Conservation (phyloP, 1,140 invertebrate genomes). For the Apis florea region DNA sequence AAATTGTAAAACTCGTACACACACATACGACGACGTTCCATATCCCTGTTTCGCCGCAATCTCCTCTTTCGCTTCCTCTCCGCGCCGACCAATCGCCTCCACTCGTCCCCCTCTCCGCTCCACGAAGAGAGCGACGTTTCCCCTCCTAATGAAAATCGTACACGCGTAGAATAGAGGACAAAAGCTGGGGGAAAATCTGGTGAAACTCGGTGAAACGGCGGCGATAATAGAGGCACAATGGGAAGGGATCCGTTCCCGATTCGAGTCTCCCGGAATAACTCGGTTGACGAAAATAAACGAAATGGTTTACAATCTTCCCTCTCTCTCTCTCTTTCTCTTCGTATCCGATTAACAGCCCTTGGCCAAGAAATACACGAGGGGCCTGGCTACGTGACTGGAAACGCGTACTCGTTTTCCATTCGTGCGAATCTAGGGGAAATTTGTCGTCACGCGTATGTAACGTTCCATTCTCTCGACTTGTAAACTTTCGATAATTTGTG, state of each 20-base stretch:
- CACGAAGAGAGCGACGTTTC: too few relatives aligned
- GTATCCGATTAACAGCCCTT: conserved; percentile 20
- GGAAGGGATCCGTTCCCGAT: conserved; percentile 3
- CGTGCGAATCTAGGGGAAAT: not conserved
- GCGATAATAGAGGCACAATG: not conserved
- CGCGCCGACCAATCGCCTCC: not conserved
- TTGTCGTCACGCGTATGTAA: not conserved
- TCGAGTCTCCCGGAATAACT: not conserved
- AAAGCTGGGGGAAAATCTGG: not conserved
- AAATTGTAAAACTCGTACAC: too few relatives aligned
- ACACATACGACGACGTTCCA: too few relatives aligned
- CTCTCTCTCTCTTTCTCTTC: not conserved
- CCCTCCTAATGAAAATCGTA: too few relatives aligned
- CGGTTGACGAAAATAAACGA: conserved; percentile 24
- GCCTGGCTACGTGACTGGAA: conserved; percentile 1
- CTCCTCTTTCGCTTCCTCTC: not conserved
- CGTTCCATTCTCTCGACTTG: not conserved
- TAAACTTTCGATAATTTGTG: too few relatives aligned
- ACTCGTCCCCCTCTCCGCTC: not conserved
- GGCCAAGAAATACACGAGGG: conserved; percentile 4
- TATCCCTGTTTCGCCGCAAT: too few relatives aligned
- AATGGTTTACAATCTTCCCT: conserved; percentile 1
- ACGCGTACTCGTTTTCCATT: not conserved
- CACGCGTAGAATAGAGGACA: not conserved
- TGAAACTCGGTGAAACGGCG: not conserved